Evolutionary conservation across 2,797 vertebrate species (phyloP), one percentile per base, ranked within the genome.

Genomic region (Myotis pilosus): DNA sequence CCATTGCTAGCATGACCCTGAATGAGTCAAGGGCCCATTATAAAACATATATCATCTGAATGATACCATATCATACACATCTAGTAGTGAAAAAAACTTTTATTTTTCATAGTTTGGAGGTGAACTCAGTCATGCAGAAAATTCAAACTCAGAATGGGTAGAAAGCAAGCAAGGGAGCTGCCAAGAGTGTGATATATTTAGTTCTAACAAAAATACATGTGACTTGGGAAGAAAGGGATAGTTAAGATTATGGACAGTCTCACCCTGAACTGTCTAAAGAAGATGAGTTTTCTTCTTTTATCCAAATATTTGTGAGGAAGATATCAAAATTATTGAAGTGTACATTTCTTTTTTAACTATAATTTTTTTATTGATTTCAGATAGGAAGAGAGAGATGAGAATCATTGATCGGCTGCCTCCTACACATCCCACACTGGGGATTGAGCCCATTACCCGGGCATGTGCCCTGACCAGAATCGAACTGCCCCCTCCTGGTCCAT

Each of bases 51-150:
- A 95, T 96, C 92, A 88, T 96, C 72, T 57, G 66, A 91, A 81
- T 92, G 91, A 87, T 91, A 94, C 87, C 76, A 6, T 66, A 96
- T 89, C 84, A 78, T 25, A 74, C 89, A 91, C 76, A 96, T 94
- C 84, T 95, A 85, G 78, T 96, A 85, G 89, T 78, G 57, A 75
- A 79, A 85, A 97, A 97, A 51, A 95, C 79, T 89, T 92, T 92
- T 96, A 94, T 96, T 97, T 97, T 96, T 95, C 87, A 93, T 95
- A 96, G 69, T 96, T 97, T 95, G 89, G 92, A 97, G 91, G 95
- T 94, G 53, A 96, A 95, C 22, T 94, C 95, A 97, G 89, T 93
- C 89, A 91, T 94, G 96, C 87, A 95, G 95, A 97, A 97, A 96
- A 97, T 97, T 94, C 96, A 96, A 82, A 89, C 94, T 91, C 91